Evolutionary conservation across 2,797 vertebrate species (phyloP).

Genomic region (Loriculus beryllinus): DNA sequence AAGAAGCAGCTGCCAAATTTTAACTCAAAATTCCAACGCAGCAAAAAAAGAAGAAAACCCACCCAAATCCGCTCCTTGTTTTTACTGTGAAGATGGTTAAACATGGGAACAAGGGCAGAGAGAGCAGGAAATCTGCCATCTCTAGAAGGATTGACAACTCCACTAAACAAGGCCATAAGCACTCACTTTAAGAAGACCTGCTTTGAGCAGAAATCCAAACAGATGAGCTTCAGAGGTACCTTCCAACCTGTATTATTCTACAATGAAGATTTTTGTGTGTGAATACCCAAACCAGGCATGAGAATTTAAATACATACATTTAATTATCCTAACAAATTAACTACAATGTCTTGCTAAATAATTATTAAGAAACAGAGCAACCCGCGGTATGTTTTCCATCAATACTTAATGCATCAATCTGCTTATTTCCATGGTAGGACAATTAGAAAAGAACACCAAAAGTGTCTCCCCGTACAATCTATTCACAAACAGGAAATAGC

Average conservation of each 20-base stretch:
- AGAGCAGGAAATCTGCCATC: not conserved
- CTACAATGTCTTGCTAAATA: not conserved
- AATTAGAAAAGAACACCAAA: not conserved
- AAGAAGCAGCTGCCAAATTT: not conserved
- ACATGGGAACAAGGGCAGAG: not conserved
- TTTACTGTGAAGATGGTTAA: not conserved
- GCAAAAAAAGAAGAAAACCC: not conserved
- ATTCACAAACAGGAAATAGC: not conserved
- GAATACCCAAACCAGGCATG: rapidly evolving
- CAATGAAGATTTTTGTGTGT: not conserved
- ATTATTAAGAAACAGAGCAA: not conserved
- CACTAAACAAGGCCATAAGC: not conserved
- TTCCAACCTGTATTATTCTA: not conserved
- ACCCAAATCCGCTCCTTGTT: not conserved
- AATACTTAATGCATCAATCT: not conserved
- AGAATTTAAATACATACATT: not conserved
- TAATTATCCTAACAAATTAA: not conserved
- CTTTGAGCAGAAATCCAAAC: not conserved
- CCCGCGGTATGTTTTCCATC: not conserved
- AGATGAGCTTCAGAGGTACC: not conserved
- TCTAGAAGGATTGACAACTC: not conserved
- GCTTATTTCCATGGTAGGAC: not conserved
- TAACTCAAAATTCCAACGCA: not conserved
- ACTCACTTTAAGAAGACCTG: not conserved
- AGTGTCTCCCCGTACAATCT: not conserved